These are phyloP conservation scores for Oncorhynchus masou DNA, from an alignment of 2,113 vertebrate species.

Conservation along the genomic window DNA sequence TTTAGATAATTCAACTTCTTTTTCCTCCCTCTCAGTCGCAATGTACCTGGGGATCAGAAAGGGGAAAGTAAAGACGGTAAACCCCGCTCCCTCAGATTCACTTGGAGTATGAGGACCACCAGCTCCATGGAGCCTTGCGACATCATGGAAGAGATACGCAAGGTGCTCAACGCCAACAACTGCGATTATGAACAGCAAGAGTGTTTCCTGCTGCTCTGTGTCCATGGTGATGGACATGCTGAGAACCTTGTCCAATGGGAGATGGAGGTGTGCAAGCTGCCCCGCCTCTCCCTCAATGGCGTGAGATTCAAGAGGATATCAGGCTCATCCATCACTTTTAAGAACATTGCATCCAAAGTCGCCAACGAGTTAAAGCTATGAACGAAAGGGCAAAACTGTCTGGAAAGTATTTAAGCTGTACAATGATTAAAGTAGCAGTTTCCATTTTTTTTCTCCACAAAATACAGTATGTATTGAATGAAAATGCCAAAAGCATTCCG, in stretches of 20 bases:
- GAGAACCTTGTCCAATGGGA: constrained; percentile 98
- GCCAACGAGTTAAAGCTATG: constrained; percentile 99
- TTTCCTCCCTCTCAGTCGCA: constrained; percentile 81
- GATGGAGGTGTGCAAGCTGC: constrained; percentile 99
- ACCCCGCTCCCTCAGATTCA: constrained; percentile 95
- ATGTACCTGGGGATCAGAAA: constrained; percentile 94
- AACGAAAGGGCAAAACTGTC: constrained; percentile 62
- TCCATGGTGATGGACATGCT: constrained; percentile 89
- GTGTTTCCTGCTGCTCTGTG: constrained; percentile 94
- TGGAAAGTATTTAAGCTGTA: constrained; percentile 83
- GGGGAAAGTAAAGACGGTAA: constrained; percentile 93
- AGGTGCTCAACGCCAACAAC: constrained; percentile 95
- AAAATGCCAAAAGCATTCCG: too few species aligned
- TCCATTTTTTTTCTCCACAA: constrained; percentile 47
- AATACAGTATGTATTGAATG: constrained; percentile 83
- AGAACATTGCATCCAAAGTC: constrained; percentile 99
- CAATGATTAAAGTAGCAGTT: constrained; percentile 89
- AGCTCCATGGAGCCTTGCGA: constrained; percentile 95
- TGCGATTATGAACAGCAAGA: constrained; percentile 97
- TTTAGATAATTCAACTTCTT: not conserved
- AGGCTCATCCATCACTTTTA: constrained; percentile 98
- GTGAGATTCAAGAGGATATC: constrained; percentile 98
- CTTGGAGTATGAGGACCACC: constrained; percentile 99
- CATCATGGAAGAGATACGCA: constrained; percentile 97
- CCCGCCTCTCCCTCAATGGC: constrained; percentile 96